Base-by-base conservation (phyloP, 2,888 invertebrate species). In the Chloroclystis v-ata region DNA sequence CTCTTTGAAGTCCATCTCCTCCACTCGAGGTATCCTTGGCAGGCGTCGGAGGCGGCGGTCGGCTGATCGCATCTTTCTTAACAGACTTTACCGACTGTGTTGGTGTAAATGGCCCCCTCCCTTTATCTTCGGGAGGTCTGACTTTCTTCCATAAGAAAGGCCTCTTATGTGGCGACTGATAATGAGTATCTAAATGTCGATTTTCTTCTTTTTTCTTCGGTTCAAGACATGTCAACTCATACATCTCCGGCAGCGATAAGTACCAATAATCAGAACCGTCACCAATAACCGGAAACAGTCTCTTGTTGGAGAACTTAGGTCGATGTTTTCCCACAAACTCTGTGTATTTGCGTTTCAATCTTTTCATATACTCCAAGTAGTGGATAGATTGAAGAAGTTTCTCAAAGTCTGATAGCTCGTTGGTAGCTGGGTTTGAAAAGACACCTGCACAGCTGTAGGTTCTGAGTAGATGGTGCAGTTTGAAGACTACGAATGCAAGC, bases 191-290 rank as follows among this genome's bases (percentile, higher is more conserved):
- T 28, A 53, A 52, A 59, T 79, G 75, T 11, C 85, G 16, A 6
- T 6, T 65, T 4, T 66, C 69, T 25, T 78, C 60, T 8, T 51
- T 46, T 25, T 56, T 60, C 39, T 63, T 67, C 1, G 60, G 47
- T 1, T 53, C 47, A 1, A 72, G 67, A n/a, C 52, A 49, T n/a
- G 86, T 80, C 46, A 87, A 54, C 51, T 86, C 80, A 51, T 85
- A 86, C 84, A 87, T 83, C 64, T 86, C 86, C n/a, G 83, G 65
- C 32, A 87, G 59, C n/a, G 86, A 84, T 54, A 87, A 62, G 60
- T 87, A 87, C 87, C 87, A 87, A 62, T 86, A 87, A 52, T 86
- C 85, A 12, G 75, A 62, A 4, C 86, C 85, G 50, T 85, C 78
- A 9, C 87, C 87, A 55, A 87, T 86, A 50, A 86, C 74, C 4